phyloP scores from a whole-genome alignment of 64 coral and sea anemone species.

The Hydrozoanthus tunicans region DNA sequence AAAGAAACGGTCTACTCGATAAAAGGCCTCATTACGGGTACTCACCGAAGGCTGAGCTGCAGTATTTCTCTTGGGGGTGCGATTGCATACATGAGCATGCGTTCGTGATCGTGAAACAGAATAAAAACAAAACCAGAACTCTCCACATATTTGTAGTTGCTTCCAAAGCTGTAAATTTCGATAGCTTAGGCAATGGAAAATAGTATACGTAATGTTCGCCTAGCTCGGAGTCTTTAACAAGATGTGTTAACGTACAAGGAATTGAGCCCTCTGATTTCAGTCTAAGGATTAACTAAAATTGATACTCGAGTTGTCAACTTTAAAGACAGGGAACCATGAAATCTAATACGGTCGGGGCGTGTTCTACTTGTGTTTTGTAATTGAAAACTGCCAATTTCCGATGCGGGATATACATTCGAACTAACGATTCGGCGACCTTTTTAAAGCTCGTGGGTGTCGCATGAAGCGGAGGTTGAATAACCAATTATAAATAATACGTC shows the following conservation, averaged over 20 bases:
- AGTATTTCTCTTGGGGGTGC: conserved; percentile 21
- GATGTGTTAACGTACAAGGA: neutral
- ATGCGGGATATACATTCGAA: conserved; percentile 3
- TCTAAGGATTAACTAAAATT: conserved; percentile 11
- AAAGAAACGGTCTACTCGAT: neutral
- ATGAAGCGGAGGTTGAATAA: too few relatives aligned
- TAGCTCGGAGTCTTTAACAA: neutral
- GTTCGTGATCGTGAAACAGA: neutral
- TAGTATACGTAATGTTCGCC: too few relatives aligned
- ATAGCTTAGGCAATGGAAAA: neutral
- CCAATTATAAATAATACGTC: neutral
- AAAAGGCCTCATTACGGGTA: neutral
- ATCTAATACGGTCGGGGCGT: conserved; percentile 12
- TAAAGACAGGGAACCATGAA: neutral
- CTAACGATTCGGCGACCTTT: neutral
- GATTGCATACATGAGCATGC: conserved; percentile 14
- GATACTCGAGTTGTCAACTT: conserved; percentile 1
- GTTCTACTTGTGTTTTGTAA: conserved; percentile 17
- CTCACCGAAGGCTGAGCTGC: conserved; percentile 27
- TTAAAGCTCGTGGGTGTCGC: neutral
- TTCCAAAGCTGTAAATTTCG: neutral
- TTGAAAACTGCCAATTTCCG: conserved; percentile 11
- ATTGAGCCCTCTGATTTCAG: neutral
- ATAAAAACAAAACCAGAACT: neutral
- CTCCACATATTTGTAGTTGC: neutral